phyloP scores from a whole-genome alignment of 37 sponge, comb jelly and placozoan genomes.

The Tethya wilhelma region DNA sequence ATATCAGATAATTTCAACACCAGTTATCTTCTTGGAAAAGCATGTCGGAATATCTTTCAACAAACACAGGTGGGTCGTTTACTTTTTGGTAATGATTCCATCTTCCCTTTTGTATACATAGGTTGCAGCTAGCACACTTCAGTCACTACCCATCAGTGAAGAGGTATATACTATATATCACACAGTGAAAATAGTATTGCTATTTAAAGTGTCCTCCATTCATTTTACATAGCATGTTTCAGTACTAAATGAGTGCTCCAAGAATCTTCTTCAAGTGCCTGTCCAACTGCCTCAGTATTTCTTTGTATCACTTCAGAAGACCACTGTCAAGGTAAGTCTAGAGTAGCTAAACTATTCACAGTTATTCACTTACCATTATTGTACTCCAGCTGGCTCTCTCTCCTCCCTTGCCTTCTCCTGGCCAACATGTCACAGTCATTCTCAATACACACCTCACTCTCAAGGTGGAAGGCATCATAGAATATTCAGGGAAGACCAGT shows the following conservation, averaged over 20 bases:
- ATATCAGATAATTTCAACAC: conserved; percentile 49
- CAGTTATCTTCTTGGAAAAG: conserved; percentile 31
- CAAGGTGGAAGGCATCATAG: conserved; percentile 73
- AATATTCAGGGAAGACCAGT: conserved; percentile 47
- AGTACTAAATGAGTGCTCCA: conserved; percentile 38
- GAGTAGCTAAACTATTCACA: background rate
- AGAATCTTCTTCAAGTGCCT: conserved; percentile 54
- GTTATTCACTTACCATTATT: background rate
- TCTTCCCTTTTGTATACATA: background rate
- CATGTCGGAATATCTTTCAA: conserved; percentile 42
- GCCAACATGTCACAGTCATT: conserved; percentile 20
- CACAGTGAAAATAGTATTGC: background rate
- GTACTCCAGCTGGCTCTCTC: conserved; percentile 53
- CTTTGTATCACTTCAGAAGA: conserved; percentile 49
- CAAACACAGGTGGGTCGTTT: conserved; percentile 39
- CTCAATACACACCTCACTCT: conserved; percentile 55
- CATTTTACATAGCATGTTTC: conserved; percentile 37
- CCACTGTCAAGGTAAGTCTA: conserved; percentile 51
- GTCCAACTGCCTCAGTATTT: conserved; percentile 52
- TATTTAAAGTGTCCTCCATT: background rate
- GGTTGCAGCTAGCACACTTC: conserved; percentile 26
- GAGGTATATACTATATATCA: conserved; percentile 24
- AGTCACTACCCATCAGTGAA: conserved; percentile 51
- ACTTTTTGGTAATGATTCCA: background rate
- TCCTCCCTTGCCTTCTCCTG: conserved; percentile 48